phyloP scores from a whole-genome alignment of 2,888 invertebrate species.

The Cosmorhoe ocellata region DNA sequence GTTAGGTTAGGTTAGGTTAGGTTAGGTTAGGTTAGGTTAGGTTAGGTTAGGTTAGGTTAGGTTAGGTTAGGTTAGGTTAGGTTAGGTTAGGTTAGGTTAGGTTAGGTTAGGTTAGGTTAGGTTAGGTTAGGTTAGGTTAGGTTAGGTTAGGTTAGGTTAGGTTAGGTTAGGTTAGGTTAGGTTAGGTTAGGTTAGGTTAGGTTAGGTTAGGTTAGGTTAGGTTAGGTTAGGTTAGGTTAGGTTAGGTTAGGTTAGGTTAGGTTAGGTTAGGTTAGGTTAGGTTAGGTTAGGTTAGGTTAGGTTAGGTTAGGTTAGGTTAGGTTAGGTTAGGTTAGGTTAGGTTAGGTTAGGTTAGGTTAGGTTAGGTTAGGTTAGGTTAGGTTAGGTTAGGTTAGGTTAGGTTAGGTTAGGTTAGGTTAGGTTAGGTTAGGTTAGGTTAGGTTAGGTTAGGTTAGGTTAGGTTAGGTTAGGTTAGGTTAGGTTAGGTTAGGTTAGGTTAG shows the following conservation, averaged over 20 bases:
- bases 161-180: slow-evolving; percentile 37
- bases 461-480: slow-evolving; percentile 31
- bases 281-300: slow-evolving; percentile 28
- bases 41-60: slow-evolving; percentile 36
- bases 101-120: slow-evolving; percentile 39
- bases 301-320: slow-evolving; percentile 25
- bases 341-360: slow-evolving; percentile 23
- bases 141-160: slow-evolving; percentile 37
- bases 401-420: slow-evolving; percentile 29
- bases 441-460: slow-evolving; percentile 31
- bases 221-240: slow-evolving; percentile 27
- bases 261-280: slow-evolving; percentile 22
- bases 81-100: slow-evolving; percentile 41
- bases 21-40: slow-evolving; percentile 38
- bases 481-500: slow-evolving; percentile 4
- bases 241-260: slow-evolving; percentile 23
- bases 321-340: slow-evolving; percentile 23
- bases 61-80: slow-evolving; percentile 39
- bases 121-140: slow-evolving; percentile 39
- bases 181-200: slow-evolving; percentile 37
- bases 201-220: slow-evolving; percentile 34
- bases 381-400: slow-evolving; percentile 38
- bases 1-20: slow-evolving; percentile 39
- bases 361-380: slow-evolving; percentile 38
- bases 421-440: slow-evolving; percentile 32